Evolutionary conservation across 2,113 vertebrate species (phyloP), one percentile per base, ranked within the genome.

Genomic region (Gila orcuttii): DNA sequence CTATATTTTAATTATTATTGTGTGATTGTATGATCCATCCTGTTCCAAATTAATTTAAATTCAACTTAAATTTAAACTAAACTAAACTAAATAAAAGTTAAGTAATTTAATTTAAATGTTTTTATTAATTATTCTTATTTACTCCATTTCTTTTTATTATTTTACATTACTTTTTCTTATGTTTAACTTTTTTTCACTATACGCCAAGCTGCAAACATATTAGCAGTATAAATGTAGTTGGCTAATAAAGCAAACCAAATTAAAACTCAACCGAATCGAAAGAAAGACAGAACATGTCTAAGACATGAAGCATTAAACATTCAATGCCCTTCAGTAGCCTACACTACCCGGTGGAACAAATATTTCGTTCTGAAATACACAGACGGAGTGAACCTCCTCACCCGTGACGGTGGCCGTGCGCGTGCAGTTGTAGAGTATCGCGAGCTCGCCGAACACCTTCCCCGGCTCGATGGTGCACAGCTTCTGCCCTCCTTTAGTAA

Each of bases 381-480:
- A 31, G n/a, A 4, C 9, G 19, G 66, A 39, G 9, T 71, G 36
- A 64, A 47, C 10, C 59, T 82, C 10, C 59, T 82, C 39, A 82
- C 79, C 95, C 89, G 93, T 94, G 0, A 95, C 94, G 0, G 93
- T 93, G 0, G 95, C 95, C 0, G 95, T 95, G 82, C 94, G 92
- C 2, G 93, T 95, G 90, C 95, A 95, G 92, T 95, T 94, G 90
- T 95, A 95, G 36, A 95, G 89, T 78, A 95, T 93, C 6, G 94
- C 95, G 39, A 95, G 87, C 31, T 95, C 94, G 57, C 94, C 94
- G 11, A 95, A 95, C n/a, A 94, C 93, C 6, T 91, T 94, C 0
- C 92, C 94, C 0, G 90, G 91, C 0, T 89, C 90, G 13, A 95
- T 95, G 87, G 68, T 89, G 84, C 93, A 95, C 2, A 94, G 85